phyloP scores from a whole-genome alignment of 1,140 invertebrate genomes.

The Reticulitermes speratus region DNA sequence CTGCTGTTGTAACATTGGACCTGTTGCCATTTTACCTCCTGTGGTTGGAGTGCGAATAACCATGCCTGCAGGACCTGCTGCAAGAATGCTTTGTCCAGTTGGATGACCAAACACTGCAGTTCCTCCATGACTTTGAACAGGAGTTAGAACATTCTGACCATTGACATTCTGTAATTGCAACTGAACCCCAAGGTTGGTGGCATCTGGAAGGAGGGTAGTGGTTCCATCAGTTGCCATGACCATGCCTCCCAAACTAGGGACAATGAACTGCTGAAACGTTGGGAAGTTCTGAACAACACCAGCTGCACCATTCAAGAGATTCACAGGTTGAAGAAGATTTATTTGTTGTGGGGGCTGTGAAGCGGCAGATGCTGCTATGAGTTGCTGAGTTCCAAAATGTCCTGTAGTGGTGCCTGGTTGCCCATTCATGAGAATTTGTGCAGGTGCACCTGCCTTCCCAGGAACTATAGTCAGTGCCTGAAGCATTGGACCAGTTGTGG shows the following conservation, averaged over 20 bases:
- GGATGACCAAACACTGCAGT: constrained; percentile 49
- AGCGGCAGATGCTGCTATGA: constrained; percentile 55
- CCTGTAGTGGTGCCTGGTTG: constrained; percentile 54
- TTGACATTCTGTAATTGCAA: constrained; percentile 78
- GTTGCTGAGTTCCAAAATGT: constrained; percentile 65
- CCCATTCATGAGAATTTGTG: constrained; percentile 71
- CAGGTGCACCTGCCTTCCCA: constrained; percentile 66
- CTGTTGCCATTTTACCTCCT: constrained; percentile 60
- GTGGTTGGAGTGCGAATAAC: constrained; percentile 71
- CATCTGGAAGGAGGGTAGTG: constrained; percentile 63
- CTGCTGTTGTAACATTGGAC: constrained; percentile 60
- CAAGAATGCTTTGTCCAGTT: constrained; percentile 62
- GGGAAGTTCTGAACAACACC: constrained; percentile 75
- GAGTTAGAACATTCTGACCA: constrained; percentile 72
- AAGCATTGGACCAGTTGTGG: constrained; percentile 42
- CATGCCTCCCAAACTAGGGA: constrained; percentile 75
- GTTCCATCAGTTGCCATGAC: constrained; percentile 71
- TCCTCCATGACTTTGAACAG: constrained; percentile 61
- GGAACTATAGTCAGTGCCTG: constrained; percentile 75
- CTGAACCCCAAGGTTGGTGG: constrained; percentile 67
- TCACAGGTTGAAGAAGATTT: constrained; percentile 77
- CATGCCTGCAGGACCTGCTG: constrained; percentile 70
- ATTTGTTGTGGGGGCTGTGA: constrained; percentile 72
- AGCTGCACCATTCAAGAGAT: constrained; percentile 68
- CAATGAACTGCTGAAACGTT: constrained; percentile 77